Conservation (phyloP, 1,140 invertebrate species). For the Glossosoma conforme region DNA sequence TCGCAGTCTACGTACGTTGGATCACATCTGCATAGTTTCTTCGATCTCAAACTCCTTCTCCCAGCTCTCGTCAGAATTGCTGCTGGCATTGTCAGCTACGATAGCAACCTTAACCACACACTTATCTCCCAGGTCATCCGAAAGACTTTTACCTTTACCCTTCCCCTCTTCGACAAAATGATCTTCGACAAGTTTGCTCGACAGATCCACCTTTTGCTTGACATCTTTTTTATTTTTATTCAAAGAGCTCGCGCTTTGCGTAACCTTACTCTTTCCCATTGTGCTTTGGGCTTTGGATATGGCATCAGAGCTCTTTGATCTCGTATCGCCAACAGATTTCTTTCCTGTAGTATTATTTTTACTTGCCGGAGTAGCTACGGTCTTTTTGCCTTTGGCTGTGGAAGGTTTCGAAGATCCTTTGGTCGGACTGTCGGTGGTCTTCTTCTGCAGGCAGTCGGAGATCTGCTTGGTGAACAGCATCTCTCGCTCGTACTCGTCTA, state of each 20-base stretch:
- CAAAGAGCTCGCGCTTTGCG: neutral
- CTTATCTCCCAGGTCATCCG: conserved; percentile 21
- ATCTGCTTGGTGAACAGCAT: conserved; percentile 29
- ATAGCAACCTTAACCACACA: neutral
- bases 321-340: conserved; percentile 18
- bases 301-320: conserved; percentile 31
- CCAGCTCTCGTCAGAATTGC: conserved; percentile 50
- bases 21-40: too few relatives aligned
- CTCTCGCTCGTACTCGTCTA: conserved; percentile 54
- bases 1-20: too few relatives aligned
- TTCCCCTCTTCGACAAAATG: conserved; percentile 40
- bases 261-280: conserved; percentile 6
- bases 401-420: conserved; percentile 10
- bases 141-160: conserved; percentile 30
- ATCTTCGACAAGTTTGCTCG: conserved; percentile 46
- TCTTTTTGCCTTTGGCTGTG: conserved; percentile 33
- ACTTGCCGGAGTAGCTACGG: conserved; percentile 25
- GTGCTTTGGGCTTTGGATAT: conserved; percentile 35
- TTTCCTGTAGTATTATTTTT: conserved; percentile 34
- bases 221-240: conserved; percentile 7
- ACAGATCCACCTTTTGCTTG: conserved; percentile 35
- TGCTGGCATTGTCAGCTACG: conserved; percentile 44
- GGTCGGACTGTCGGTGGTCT: neutral
- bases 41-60: conserved; percentile 50
- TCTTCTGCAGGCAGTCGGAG: neutral